Base-by-base conservation (phyloP, 2,113 vertebrate genomes). In the Numenius arquata region DNA sequence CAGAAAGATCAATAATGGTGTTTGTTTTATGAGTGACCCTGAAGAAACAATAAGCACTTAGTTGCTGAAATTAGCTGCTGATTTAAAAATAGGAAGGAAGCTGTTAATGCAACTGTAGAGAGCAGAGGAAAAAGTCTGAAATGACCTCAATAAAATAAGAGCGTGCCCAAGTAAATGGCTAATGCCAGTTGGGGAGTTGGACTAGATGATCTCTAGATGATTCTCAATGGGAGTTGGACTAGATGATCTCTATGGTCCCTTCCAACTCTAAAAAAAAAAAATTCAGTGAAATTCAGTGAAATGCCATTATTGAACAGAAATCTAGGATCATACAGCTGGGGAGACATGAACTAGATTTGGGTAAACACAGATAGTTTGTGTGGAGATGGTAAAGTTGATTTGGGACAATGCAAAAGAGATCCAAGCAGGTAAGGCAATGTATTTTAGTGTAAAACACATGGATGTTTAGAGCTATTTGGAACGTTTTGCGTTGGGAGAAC, bases 71-170 rank as follows among this genome's bases (percentile, higher is more conserved):
- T 97, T 92, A 96, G 95, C 92, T 85, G 78, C 89, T 92, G 95
- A 95, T 95, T 95, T 95, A 94, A 96, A 96, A 96, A 97, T 96
- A 96, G 96, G 93, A 93, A 95, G 89, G 91, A 90, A 96, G 84
- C 92, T 92, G 89, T 95, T 96, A 95, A 92, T 87, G 74, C 81
- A 91, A 21, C 89, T 91, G 38, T 76, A 79, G 91, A 73, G 86
- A 79, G 58, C 23, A 0, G 67, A 93, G 58, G 63, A 82, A 88
- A 87, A 93, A 85, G 63, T 92, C 91, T 96, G 80, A 67, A 96
- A 92, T 95, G 94, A 95, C 92, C 95, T 96, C 80, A 92, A 80
- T 96, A 95, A 96, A 93, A 78, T 58, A 94, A 89, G 62, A 91
- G 52, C 12, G 0, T 89, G 65, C 30, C 86, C 88, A 92, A 84